phyloP scores from a whole-genome alignment of 2,113 vertebrate species.

The Pedetes capensis region DNA sequence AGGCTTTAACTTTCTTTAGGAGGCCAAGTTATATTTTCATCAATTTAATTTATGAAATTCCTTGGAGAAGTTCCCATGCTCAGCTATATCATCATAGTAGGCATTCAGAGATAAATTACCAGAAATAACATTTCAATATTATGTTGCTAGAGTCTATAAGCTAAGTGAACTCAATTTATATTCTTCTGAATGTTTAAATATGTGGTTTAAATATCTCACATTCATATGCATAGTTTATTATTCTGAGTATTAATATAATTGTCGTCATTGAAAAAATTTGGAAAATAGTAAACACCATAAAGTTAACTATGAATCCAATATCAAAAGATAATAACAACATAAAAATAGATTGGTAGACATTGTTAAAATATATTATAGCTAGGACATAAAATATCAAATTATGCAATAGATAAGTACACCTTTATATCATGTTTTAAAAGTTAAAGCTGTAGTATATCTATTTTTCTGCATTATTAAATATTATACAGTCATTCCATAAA shows the following conservation, averaged over 20 bases:
- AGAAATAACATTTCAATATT: background rate
- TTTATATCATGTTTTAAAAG: slow-evolving; percentile 18
- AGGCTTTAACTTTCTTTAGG: background rate
- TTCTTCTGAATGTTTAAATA: background rate
- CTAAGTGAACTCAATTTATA: background rate
- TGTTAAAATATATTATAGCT: background rate
- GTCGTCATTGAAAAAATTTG: background rate
- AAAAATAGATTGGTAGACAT: background rate
- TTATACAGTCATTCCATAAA: background rate
- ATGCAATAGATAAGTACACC: background rate
- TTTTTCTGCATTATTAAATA: slow-evolving; percentile 32
- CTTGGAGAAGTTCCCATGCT: background rate
- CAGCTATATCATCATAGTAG: background rate
- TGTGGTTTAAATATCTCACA: background rate
- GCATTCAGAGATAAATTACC: background rate
- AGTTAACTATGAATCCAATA: background rate
- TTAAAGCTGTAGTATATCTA: background rate
- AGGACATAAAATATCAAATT: slow-evolving; percentile 22
- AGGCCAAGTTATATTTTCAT: background rate
- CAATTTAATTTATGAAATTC: background rate
- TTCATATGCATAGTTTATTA: background rate
- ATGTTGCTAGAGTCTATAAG: background rate
- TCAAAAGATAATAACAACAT: background rate
- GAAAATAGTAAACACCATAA: background rate
- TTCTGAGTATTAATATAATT: background rate